Conservation (phyloP, 2,888 invertebrate genomes). For the Xestia c-nigrum region DNA sequence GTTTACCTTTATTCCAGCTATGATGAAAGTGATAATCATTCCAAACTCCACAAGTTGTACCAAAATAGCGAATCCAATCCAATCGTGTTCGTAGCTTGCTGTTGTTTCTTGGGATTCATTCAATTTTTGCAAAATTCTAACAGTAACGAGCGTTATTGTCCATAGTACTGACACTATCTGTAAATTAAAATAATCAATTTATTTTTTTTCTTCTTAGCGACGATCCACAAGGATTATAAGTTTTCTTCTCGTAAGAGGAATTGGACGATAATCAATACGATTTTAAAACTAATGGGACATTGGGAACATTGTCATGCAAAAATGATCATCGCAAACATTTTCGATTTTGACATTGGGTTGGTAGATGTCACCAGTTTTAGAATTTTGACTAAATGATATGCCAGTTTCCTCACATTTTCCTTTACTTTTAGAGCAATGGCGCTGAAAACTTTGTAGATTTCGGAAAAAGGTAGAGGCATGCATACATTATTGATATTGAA, state of each 20-base stretch:
- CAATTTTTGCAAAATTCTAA: background rate
- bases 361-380: background rate
- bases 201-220: background rate
- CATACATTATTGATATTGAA: background rate
- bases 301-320: background rate
- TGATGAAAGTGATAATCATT: slow-evolving; percentile 39
- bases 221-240: background rate
- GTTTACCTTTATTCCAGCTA: slow-evolving; percentile 29
- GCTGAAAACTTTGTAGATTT: background rate
- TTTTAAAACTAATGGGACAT: background rate
- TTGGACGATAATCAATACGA: background rate
- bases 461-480: background rate
- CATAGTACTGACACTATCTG: slow-evolving; percentile 39
- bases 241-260: background rate
- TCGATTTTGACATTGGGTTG: background rate
- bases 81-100: background rate
- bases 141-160: background rate
- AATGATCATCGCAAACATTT: background rate
- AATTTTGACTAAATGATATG: background rate
- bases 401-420: background rate
- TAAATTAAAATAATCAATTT: background rate
- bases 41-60: slow-evolving; percentile 33
- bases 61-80: background rate
- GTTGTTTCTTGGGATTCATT: no score
- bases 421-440: background rate